Evolutionary conservation across 2,113 vertebrate genomes (phyloP).

Genomic region (Sapayoa aenigma): DNA sequence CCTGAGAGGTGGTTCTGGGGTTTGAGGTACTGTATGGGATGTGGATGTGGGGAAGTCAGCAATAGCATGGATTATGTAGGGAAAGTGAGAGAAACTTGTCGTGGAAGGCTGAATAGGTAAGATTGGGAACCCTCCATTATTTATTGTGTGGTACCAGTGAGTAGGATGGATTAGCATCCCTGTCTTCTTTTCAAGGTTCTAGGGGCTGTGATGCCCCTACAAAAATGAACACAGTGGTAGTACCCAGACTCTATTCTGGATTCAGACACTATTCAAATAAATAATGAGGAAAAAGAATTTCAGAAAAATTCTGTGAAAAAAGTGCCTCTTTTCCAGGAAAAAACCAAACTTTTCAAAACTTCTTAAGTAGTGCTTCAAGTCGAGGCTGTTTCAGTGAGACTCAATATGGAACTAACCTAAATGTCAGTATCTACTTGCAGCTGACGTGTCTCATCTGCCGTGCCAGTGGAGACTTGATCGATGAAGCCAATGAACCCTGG

Average conservation of each 20-base stretch:
- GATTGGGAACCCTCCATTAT: rapidly evolving
- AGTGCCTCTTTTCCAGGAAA: neutral
- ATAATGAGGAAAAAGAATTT: neutral
- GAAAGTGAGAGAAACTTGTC: neutral
- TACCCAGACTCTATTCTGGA: neutral
- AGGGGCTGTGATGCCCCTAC: neutral
- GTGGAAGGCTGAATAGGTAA: neutral
- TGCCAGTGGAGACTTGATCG: neutral
- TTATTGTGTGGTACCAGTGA: neutral
- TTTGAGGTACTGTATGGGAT: neutral
- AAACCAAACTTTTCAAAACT: neutral
- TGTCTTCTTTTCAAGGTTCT: neutral
- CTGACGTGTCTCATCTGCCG: neutral
- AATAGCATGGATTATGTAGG: neutral
- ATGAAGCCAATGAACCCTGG: neutral
- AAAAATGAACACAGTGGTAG: neutral
- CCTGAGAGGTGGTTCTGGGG: neutral
- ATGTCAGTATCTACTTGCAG: neutral
- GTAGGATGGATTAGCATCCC: neutral
- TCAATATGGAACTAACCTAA: neutral
- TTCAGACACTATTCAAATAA: neutral
- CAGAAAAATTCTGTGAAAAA: neutral
- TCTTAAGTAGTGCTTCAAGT: neutral
- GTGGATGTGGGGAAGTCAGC: rapidly evolving
- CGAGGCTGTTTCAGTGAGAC: neutral